Base-by-base conservation (phyloP, 1,140 invertebrate genomes). In the Pseudoatta argentina region DNA sequence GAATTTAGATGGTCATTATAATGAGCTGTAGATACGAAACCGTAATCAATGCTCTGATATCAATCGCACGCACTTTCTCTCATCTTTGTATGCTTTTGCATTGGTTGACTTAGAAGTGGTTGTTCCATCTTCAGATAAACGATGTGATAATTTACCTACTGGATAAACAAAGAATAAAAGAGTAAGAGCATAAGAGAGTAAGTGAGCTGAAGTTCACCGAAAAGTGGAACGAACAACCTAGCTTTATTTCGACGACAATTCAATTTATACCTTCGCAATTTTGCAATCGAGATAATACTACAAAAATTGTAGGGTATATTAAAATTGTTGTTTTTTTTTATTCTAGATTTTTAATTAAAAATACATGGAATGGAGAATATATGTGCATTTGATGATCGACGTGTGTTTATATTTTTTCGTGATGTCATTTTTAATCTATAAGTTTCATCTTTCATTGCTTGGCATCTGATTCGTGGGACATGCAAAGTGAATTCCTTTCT, bases 401-500 rank as follows among this genome's bases (percentile, higher is more conserved):
- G n/a, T 34, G 16, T 48, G 44, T 14, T 27, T 34, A 1, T 4
- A 66, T 66, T 14, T 78, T 39, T 53, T 48, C 18, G 12, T 30
- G 44, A 66, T 21, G 10, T 44, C 48, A 69, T 48, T 63, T 69
- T 61, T 61, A 73, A 79, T 89, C 51, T 63, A 59, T 53, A 12
- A 27, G 10, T n/a, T 64, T 2, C 16, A 51, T 24, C 24, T 34
- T 71, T 48, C 21, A 3, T 10, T 44, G 8, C 18, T 14, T 3
- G 18, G 14, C 34, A 67, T 76, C 24, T 34, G 87, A 81, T 89
- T 89, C 75, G 75, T 61, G 72, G 24, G 66, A 67, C 87, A 86
- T 75, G 87, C 87, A 88, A 79, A 86, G 53, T 78, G 75, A 88
- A 79, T 86, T 81, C 66, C 66, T 63, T 88, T 76, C 57, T 78